These are phyloP conservation scores for Molossus molossus DNA, from an alignment of 2,797 vertebrate species.

Conservation along the genomic window DNA sequence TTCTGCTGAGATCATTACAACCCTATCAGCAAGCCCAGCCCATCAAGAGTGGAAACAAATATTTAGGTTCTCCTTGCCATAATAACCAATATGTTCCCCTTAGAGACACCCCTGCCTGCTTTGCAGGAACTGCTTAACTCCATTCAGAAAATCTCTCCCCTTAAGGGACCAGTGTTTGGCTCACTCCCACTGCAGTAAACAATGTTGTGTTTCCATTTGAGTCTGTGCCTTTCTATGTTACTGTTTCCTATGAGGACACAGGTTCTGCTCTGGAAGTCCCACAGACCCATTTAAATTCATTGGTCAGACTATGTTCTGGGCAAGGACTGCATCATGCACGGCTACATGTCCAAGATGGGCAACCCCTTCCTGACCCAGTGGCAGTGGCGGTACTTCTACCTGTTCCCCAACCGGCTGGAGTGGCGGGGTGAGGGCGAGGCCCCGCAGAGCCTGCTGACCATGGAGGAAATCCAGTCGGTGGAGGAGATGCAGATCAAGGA, in stretches of 20 bases:
- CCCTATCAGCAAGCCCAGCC: neutral
- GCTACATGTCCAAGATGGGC: slow-evolving; percentile 92
- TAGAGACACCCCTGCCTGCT: neutral
- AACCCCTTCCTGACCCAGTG: slow-evolving; percentile 91
- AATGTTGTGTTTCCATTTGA: neutral
- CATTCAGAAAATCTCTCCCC: neutral
- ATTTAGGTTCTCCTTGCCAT: neutral
- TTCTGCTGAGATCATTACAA: neutral
- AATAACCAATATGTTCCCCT: neutral
- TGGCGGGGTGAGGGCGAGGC: slow-evolving; percentile 91
- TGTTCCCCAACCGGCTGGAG: slow-evolving; percentile 91
- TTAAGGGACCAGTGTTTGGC: neutral
- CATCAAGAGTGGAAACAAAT: neutral
- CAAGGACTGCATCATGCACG: slow-evolving; percentile 92
- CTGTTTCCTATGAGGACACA: neutral
- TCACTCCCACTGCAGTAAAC: neutral
- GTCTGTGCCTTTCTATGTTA: neutral
- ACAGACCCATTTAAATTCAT: neutral
- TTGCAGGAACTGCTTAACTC: neutral
- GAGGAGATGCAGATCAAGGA: slow-evolving; percentile 92
- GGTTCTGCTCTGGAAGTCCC: neutral
- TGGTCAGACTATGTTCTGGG: slow-evolving; percentile 90
- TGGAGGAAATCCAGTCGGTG: slow-evolving; percentile 91
- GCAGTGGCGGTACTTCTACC: slow-evolving; percentile 92
- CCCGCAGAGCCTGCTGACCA: slow-evolving; percentile 91